These are phyloP conservation scores for Orius insidiosus DNA, from an alignment of 1,140 invertebrate species.

Conservation along the genomic window DNA sequence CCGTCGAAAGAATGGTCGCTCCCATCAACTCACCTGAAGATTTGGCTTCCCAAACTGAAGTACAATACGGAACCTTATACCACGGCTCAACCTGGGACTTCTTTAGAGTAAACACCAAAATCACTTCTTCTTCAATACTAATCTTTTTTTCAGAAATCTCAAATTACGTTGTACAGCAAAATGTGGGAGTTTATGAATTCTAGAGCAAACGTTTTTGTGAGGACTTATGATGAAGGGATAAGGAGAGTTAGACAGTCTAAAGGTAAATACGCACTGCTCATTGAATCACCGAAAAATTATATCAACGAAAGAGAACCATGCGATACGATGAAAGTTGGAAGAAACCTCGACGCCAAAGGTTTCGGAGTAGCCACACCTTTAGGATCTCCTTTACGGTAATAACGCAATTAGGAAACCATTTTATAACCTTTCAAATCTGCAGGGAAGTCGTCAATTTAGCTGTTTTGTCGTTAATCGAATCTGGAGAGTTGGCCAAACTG, in stretches of 20 bases:
- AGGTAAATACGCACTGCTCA: constrained; percentile 84
- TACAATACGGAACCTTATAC: constrained; percentile 77
- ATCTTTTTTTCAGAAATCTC: constrained; percentile 50
- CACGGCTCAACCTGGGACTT: constrained; percentile 84
- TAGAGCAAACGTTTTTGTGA: constrained; percentile 63
- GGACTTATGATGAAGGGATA: constrained; percentile 71
- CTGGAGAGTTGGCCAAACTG: constrained; percentile 75
- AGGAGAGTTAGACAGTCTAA: constrained; percentile 61
- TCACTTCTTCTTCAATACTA: no score
- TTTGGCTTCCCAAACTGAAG: constrained; percentile 82
- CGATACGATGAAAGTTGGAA: constrained; percentile 88
- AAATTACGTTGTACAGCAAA: constrained; percentile 73
- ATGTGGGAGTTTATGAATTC: constrained; percentile 95
- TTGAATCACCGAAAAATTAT: constrained; percentile 89
- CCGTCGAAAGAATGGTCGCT: constrained; percentile 82
- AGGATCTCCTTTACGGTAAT: constrained; percentile 79
- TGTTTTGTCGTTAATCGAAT: constrained; percentile 80
- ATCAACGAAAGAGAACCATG: constrained; percentile 83
- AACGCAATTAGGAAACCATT: not conserved
- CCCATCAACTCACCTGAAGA: constrained; percentile 91
- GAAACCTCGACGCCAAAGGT: constrained; percentile 81
- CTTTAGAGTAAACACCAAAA: constrained; percentile 80
- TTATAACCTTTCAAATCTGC: no score
- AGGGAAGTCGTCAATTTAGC: constrained; percentile 82
- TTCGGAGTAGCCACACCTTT: constrained; percentile 86